Base-by-base conservation (phyloP, 2,888 invertebrate genomes). In the Stegana nigrithorax region DNA sequence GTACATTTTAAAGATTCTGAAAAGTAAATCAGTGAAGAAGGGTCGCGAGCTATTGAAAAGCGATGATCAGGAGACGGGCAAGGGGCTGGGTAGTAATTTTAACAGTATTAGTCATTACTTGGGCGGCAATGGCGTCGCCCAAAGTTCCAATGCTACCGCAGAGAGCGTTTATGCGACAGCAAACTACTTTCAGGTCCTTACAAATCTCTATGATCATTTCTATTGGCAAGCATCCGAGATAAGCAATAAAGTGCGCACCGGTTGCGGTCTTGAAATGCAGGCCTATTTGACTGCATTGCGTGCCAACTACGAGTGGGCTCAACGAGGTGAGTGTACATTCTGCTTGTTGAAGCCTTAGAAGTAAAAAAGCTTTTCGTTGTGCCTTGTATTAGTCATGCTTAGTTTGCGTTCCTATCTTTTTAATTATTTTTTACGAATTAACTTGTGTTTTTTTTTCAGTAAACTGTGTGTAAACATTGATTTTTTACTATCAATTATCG, bases 251-350 rank as follows among this genome's bases (percentile, higher is more conserved):
- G 87, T 88, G n/a, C 87, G 87, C 2, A 79, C 83, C n/a, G 85
- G 83, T 1, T 91, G 91, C 73, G 86, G 86, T 6, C 82, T 84
- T 12, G 89, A 90, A 67, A 86, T 91, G 86, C 85, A 86, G 67
- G 81, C 83, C 29, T 91, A 90, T 81, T 75, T 91, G 23, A 86
- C 83, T 78, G 91, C 88, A 60, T 87, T 89, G 62, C 87, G 77
- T 81, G 90, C 87, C 70, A 92, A 87, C 75, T 87, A 87, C 76
- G 85, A 86, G 45, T 94, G 94, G 94, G 94, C 94, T 8, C 90
- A 92, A 32, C 91, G 90, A 87, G 92, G 94, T 94, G 83, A 91
- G 92, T 90, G 3, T 42, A n/a, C 6, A 5, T n/a, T 1, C 1
- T n/a, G 10, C 4, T 51, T 39, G 8, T 23, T n/a, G n/a, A n/a